Evolutionary conservation across 2,113 vertebrate species (phyloP).

Genomic region (Plecotus auritus): DNA sequence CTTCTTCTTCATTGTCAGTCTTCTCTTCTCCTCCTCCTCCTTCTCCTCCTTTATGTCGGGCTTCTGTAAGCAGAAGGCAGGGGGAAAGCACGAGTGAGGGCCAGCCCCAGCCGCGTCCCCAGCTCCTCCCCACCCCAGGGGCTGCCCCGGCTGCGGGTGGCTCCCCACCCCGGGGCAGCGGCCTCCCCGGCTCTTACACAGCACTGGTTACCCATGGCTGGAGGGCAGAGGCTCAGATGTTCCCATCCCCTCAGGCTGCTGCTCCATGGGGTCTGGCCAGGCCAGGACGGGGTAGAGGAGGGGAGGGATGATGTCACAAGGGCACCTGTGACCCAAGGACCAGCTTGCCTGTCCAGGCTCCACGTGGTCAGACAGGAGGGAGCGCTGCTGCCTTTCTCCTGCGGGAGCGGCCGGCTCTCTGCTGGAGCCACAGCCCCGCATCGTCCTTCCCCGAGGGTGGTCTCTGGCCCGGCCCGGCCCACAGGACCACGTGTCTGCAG

Average conservation of each 20-base stretch:
- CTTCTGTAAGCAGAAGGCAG: slow-evolving; percentile 10
- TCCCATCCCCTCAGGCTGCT: neutral
- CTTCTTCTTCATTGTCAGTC: accelerated
- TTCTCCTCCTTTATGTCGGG: accelerated
- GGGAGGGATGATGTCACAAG: slow-evolving; percentile 53
- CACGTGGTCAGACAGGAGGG: neutral
- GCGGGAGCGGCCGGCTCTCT: neutral
- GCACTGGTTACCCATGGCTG: slow-evolving; percentile 25
- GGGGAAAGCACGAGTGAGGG: neutral
- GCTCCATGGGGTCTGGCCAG: neutral
- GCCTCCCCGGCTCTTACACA: neutral
- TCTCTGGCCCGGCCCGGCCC: no score
- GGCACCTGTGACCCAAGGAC: slow-evolving; percentile 24
- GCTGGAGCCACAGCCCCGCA: neutral
- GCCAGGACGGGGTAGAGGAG: neutral
- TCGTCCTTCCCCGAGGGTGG: neutral
- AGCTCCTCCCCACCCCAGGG: neutral
- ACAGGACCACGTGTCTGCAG: neutral
- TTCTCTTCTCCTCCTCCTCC: accelerated
- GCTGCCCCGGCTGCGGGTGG: neutral
- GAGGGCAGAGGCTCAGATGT: neutral
- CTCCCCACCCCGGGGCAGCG: neutral
- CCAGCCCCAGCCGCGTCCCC: neutral
- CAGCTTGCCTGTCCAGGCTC: neutral
- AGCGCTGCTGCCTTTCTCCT: neutral